phyloP scores from a whole-genome alignment of 2,888 invertebrate species.

The Sarcophaga subvicina region DNA sequence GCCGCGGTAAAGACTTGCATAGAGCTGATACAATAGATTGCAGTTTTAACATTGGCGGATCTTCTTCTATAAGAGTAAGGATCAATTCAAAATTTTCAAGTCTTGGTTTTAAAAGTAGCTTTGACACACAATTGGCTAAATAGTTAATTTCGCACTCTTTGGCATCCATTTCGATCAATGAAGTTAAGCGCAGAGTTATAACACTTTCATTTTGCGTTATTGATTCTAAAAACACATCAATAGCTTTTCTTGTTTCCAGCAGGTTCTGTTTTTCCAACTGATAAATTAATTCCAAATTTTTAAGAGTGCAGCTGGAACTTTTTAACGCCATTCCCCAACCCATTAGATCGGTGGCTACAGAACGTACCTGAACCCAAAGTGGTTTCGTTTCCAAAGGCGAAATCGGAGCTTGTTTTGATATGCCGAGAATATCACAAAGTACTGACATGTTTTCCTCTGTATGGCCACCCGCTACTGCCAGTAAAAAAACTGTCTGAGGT shows the following conservation, averaged over 20 bases:
- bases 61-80: slow-evolving; percentile 83
- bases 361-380: slow-evolving; percentile 80
- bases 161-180: slow-evolving; percentile 83
- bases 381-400: slow-evolving; percentile 78
- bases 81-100: slow-evolving; percentile 83
- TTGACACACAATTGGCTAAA: slow-evolving; percentile 82
- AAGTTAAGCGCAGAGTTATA: slow-evolving; percentile 82
- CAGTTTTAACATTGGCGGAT: slow-evolving; percentile 82
- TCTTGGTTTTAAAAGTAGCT: slow-evolving; percentile 82
- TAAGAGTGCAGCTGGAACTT: slow-evolving; percentile 82
- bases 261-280: slow-evolving; percentile 82
- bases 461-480: slow-evolving; percentile 83
- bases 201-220: slow-evolving; percentile 83
- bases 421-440: slow-evolving; percentile 83
- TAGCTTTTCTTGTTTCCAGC: slow-evolving; percentile 76
- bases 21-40: slow-evolving; percentile 83
- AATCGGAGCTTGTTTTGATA: slow-evolving; percentile 81
- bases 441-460: slow-evolving; percentile 83
- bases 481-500: slow-evolving; percentile 82
- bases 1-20: slow-evolving; percentile 77
- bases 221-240: slow-evolving; percentile 83
- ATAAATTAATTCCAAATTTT: slow-evolving; percentile 83
- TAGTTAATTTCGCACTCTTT: slow-evolving; percentile 82
- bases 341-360: slow-evolving; percentile 82
- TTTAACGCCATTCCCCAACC: slow-evolving; percentile 83